Base-by-base conservation (phyloP, 2,113 vertebrate species). In the Nycticorax nycticorax region DNA sequence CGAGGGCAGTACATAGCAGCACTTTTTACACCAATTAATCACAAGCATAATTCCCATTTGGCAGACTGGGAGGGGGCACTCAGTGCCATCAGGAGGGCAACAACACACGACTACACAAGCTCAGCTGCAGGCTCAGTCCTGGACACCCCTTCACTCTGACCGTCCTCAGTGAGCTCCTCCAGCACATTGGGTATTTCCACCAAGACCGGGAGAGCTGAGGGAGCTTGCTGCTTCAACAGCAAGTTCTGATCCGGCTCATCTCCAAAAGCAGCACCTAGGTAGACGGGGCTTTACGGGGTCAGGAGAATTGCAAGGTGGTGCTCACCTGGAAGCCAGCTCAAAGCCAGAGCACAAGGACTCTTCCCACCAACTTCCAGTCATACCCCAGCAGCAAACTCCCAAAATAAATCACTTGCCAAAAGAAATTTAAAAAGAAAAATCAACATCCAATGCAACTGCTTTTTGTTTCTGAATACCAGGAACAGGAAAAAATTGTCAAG, bases 101-200 rank as follows among this genome's bases (percentile, higher is more conserved):
- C 18, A 43, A 1, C 32, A 59, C 4, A 0, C 1, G 0, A 3
- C 32, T 20, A 32, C 0, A 0, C 45, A 23, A 75, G 27, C 48
- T 45, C 45, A 75, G 52, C 77, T 57, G 32, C 57, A 57, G 20
- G 18, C 45, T 57, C 39, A 9, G 33, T 10, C 64, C 43, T 8
- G 22, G 28, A 22, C 6, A 13, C 7, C n/a, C 8, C 16, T 23
- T 39, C 18, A 14, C 24, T 33, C 41, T 4, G 2, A 7, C 8
- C 6, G 1, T 12, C 45, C 56, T 53, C 72, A 63, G 14, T 0
- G 3, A 72, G 3, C 10, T 64, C 27, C 13, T 52, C 33, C 43
- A 69, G 26, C 22, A 87, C 3, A 0, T 6, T n/a, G 41, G 26
- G 4, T 13, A 35, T 7, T 68, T 27, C 77, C 47, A 66, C 11